Percentiles rank a stretch among this genome's conserved stretches.
Evolutionary conservation across 2,797 vertebrate genomes (phyloP).

Genomic region (Pogonophryne albipinna): DNA sequence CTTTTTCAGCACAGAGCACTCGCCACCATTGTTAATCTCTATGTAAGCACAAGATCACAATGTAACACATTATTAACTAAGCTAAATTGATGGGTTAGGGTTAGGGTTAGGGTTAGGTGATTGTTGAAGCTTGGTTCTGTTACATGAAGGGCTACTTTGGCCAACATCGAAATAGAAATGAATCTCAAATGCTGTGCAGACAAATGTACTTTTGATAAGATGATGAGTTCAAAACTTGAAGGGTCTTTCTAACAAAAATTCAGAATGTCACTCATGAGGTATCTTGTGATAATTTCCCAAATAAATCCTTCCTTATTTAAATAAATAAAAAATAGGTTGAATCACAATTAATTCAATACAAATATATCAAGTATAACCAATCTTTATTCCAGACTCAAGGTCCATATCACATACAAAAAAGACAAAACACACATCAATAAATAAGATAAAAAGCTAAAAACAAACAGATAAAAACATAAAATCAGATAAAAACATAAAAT

Average conservation of each 20-base stretch:
- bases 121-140: conserved; percentile 31
- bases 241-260: conserved; percentile 13
- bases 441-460: no score
- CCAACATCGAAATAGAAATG: conserved; percentile 23
- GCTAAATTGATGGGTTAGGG: neutral
- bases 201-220: conserved; percentile 25
- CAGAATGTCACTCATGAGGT: neutral
- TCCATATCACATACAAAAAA: no score
- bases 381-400: no score
- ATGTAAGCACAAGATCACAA: conserved; percentile 32
- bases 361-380: neutral
- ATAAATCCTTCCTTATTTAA: neutral
- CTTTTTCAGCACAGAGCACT: conserved; percentile 11
- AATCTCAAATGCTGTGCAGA: conserved; percentile 32
- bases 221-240: neutral
- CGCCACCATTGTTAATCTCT: conserved; percentile 10
- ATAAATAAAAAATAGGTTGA: neutral
- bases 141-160: conserved; percentile 42
- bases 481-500: no score
- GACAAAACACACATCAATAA: no score
- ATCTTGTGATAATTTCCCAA: neutral
- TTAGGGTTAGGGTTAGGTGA: conserved; percentile 21
- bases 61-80: conserved; percentile 5
- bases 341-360: neutral
- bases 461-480: no score